Percentiles rank a stretch among this genome's conserved stretches.
phyloP scores from a whole-genome alignment of 2,888 invertebrate genomes.

The Machimus atricapillus region DNA sequence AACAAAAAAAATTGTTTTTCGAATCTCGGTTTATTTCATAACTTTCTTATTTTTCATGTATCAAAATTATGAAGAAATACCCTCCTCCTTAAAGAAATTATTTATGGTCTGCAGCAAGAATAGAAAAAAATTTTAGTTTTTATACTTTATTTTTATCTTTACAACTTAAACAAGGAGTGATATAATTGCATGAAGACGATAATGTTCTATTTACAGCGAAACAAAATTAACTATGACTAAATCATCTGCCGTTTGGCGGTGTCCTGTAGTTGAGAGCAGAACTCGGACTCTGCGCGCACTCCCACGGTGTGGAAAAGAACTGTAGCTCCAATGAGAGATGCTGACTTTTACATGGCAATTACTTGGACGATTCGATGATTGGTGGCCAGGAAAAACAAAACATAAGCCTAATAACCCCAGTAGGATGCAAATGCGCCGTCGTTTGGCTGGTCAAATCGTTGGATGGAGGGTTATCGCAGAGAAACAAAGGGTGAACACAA shows the following conservation, averaged over 20 bases:
- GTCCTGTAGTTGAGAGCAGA: not conserved
- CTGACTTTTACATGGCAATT: not conserved
- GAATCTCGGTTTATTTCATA: too few species aligned
- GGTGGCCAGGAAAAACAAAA: not conserved
- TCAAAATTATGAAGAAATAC: too few species aligned
- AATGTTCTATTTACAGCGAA: constrained; percentile 17
- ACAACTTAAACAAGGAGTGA: not conserved
- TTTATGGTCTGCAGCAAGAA: not conserved
- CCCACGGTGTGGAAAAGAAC: not conserved
- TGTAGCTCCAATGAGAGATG: not conserved
- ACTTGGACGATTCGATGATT: not conserved
- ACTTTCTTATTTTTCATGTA: too few species aligned
- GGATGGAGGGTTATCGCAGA: not conserved
- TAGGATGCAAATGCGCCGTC: not conserved
- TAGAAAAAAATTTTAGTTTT: not conserved
- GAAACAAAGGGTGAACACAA: constrained; percentile 21
- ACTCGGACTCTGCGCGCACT: not conserved
- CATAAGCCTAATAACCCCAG: not conserved
- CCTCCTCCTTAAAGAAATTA: too few species aligned
- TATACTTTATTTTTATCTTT: not conserved
- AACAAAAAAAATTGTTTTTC: too few species aligned
- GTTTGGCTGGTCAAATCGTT: not conserved
- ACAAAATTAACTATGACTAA: constrained; percentile 11
- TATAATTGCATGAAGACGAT: constrained; percentile 1
- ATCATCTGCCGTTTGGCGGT: not conserved